Evolutionary conservation across 1,140 invertebrate species (phyloP).

Genomic region (Trichogramma pretiosum): DNA sequence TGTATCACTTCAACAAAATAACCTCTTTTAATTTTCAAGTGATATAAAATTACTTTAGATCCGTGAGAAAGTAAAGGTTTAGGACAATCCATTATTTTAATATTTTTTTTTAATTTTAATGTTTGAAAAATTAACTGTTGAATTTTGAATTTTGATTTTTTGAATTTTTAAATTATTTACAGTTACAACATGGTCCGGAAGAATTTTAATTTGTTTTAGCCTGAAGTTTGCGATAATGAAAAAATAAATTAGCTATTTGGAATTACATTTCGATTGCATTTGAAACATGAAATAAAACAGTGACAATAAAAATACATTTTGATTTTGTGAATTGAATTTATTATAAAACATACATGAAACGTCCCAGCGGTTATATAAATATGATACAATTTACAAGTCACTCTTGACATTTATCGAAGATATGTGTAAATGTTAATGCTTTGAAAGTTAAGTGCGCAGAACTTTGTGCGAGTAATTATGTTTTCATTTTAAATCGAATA

Average conservation of each 20-base stretch:
- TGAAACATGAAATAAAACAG: not conserved
- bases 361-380: conserved; percentile 13
- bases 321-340: conserved; percentile 18
- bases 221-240: not conserved
- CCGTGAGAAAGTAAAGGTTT: not conserved
- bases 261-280: not conserved
- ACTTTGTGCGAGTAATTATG: not conserved
- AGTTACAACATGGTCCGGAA: not conserved
- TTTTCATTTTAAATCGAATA: not conserved
- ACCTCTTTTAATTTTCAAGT: not conserved
- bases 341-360: conserved; percentile 16
- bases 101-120: too few species aligned
- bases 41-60: not conserved
- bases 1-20: not conserved
- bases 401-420: too few species aligned
- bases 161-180: too few species aligned
- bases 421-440: too few species aligned
- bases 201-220: not conserved
- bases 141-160: too few species aligned
- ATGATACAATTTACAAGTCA: conserved; percentile 5
- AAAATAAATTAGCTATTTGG: not conserved
- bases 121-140: too few species aligned
- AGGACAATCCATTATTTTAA: too few species aligned
- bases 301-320: not conserved
- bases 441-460: not conserved